Conservation (phyloP, 1,140 invertebrate species). For the Papilio aristodemus region DNA sequence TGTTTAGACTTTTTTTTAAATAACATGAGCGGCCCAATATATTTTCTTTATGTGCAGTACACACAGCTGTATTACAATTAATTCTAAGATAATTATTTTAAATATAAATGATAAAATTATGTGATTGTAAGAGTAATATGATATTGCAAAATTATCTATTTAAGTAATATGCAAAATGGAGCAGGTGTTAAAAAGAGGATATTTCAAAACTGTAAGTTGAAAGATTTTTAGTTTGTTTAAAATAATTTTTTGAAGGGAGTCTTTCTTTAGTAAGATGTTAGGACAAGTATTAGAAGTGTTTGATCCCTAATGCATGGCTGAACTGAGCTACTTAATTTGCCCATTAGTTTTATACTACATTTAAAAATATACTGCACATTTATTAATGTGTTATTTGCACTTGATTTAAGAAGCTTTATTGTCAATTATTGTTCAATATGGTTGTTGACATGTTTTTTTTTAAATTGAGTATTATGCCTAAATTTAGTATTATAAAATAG, state of each 20-base stretch:
- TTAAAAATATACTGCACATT: not conserved
- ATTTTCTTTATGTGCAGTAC: not conserved
- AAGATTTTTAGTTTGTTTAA: too few species aligned
- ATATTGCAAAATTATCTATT: not conserved
- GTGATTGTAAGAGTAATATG: not conserved
- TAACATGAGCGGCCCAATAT: not conserved
- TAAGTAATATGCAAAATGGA: not conserved
- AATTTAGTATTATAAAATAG: constrained; percentile 5
- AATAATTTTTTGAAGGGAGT: not conserved
- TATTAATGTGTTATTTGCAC: not conserved
- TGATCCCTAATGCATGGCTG: constrained; percentile 2
- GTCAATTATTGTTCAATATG: not conserved
- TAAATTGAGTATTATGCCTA: not conserved
- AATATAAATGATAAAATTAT: not conserved
- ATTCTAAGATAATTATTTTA: not conserved
- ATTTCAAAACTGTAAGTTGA: not conserved
- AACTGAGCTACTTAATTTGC: not conserved
- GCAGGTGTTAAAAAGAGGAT: not conserved
- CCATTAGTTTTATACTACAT: not conserved
- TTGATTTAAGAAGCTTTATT: not conserved
- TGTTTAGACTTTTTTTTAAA: not conserved
- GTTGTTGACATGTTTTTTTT: not conserved
- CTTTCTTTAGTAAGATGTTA: not conserved
- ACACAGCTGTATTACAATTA: not conserved
- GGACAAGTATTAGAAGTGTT: not conserved